Base-by-base conservation (phyloP, 2,888 invertebrate genomes). In the Acleris holmiana region DNA sequence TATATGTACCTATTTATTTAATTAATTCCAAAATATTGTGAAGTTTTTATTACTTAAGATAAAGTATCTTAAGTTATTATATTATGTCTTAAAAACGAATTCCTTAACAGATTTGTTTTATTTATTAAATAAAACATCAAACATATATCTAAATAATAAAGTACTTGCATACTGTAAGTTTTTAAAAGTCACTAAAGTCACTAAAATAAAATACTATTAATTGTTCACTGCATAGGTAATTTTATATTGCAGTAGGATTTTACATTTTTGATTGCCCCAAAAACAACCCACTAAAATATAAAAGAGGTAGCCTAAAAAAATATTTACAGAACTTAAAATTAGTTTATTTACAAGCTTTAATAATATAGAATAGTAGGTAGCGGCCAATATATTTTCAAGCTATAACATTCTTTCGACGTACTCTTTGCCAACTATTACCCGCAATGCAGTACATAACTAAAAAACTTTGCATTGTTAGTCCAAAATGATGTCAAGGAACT, bases 241-340 rank as follows among this genome's bases (percentile, higher is more conserved):
- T 57, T 64, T 53, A 13, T 19, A 44, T 46, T 48, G 29, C 18
- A 41, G 51, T 18, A 35, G 35, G 13, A 58, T 51, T 58, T 55
- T 21, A 15, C 23, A 54, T 58, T 49, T 50, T 49, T 46, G 17
- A 7, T 50, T 44, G 49, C 65, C 50, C 65, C 46, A 59, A 58
- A 58, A 61, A 54, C 46, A 57, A 59, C 29, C 44, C 60, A 69
- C 25, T 61, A 68, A 56, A 76, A 73, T 73, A 69, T 67, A 47
- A 63, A n/a, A 60, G 48, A 57, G 35, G 21, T 57, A 73, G 49
- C 73, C 68, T 61, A 62, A 57, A 71, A n/a, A 71, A 69, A 66
- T 84, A 84, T 84, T 77, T 83, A 84, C 83, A 79, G 71, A 71
- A 76, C 70, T 74, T 76, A 73, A 77, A 77, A 68, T 69, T 70